These are phyloP conservation scores for Cryptomyrus ogoouensis DNA, from an alignment of 2,113 vertebrate species.

Conservation along the genomic window DNA sequence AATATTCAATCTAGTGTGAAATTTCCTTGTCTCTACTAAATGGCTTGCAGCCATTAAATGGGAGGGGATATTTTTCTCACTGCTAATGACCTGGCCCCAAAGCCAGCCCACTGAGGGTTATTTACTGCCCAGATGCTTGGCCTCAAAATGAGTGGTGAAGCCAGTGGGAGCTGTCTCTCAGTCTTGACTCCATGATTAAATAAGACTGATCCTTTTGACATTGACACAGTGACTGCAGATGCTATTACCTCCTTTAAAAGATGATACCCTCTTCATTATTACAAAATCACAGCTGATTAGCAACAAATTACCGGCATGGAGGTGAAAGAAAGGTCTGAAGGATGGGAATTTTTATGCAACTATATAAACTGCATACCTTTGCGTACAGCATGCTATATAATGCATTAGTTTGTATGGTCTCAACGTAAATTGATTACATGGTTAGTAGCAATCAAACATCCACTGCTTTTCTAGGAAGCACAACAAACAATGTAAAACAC, in stretches of 20 bases:
- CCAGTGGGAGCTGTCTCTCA: slow-evolving; percentile 90
- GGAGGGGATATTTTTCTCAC: slow-evolving; percentile 98
- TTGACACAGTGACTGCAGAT: slow-evolving; percentile 99
- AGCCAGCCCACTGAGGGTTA: slow-evolving; percentile 99
- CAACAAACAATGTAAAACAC: neutral
- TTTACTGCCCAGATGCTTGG: slow-evolving; percentile 99
- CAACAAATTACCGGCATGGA: slow-evolving; percentile 89
- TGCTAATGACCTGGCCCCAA: slow-evolving; percentile 99
- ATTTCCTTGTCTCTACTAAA: slow-evolving; percentile 98
- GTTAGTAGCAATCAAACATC: neutral
- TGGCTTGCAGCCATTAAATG: slow-evolving; percentile 95
- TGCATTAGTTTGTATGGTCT: neutral
- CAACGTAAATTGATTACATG: neutral
- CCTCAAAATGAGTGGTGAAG: slow-evolving; percentile 99
- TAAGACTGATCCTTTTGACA: slow-evolving; percentile 97
- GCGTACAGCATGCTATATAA: neutral
- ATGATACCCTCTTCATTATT: slow-evolving; percentile 88
- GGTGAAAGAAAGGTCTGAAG: slow-evolving; percentile 13
- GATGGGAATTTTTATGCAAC: neutral
- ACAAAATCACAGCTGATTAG: slow-evolving; percentile 97
- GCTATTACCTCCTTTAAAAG: slow-evolving; percentile 92
- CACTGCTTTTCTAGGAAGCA: neutral
- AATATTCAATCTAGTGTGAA: slow-evolving; percentile 99
- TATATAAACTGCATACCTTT: neutral
- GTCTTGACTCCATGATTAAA: slow-evolving; percentile 89